A percentile compares a stretch with the other conserved stretches of the same genome.
These are phyloP conservation scores for Pseudocheirus occidentalis DNA, from an alignment of 2,797 vertebrate species.

Conservation along the genomic window DNA sequence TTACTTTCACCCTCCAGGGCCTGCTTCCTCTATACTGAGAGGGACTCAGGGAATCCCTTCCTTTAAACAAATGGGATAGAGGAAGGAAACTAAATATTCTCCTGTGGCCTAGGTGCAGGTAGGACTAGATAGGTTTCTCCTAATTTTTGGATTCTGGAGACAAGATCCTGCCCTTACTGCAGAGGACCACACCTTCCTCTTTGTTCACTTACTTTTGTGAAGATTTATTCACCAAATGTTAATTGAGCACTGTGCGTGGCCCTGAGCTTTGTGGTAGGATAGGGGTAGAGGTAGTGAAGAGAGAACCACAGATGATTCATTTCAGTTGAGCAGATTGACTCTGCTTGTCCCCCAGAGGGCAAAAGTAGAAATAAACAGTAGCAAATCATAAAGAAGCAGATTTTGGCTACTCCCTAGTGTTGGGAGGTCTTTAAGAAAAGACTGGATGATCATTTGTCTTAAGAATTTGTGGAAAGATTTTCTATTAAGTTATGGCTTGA, in stretches of 20 bases:
- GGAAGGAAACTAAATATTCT: conserved; percentile 32
- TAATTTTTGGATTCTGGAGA: background rate
- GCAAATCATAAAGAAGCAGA: background rate
- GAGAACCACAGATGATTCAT: background rate
- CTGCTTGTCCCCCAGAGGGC: background rate
- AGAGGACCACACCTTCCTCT: background rate
- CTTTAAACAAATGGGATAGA: conserved; percentile 36
- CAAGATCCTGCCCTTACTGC: background rate
- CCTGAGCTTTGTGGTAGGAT: background rate
- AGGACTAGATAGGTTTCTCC: background rate
- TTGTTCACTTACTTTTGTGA: background rate
- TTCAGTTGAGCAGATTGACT: background rate
- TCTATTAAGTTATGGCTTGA: background rate
- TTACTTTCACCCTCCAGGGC: background rate
- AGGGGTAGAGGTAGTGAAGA: background rate
- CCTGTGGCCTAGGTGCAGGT: background rate
- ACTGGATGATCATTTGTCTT: background rate
- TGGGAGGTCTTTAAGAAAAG: background rate
- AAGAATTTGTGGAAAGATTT: background rate
- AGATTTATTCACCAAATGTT: background rate
- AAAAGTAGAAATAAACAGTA: background rate
- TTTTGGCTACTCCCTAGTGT: background rate
- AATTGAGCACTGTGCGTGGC: background rate
- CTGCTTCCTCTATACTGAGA: conserved; percentile 37
- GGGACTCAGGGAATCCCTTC: background rate